Evolutionary conservation across 2,888 invertebrate genomes (phyloP).

Genomic region (Mesodorylaimus sp.): DNA sequence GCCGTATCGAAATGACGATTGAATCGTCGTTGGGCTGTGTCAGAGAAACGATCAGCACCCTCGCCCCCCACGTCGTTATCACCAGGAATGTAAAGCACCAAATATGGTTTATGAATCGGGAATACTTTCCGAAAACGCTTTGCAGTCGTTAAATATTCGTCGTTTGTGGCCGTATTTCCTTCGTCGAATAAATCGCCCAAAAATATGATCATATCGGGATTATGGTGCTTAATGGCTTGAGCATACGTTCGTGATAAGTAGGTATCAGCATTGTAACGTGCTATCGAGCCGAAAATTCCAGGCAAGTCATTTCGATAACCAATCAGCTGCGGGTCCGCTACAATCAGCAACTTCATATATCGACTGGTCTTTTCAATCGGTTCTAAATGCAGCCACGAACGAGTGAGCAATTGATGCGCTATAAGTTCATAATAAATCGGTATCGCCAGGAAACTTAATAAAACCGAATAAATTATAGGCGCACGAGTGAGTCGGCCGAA

Average conservation of each 20-base stretch:
- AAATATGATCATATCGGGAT: slow-evolving; percentile 68
- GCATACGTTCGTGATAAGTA: slow-evolving; percentile 58
- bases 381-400: neutral
- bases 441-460: too few relatives aligned
- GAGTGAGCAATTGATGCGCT: neutral
- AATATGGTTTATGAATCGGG: slow-evolving; percentile 1
- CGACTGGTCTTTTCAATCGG: neutral
- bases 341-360: slow-evolving; percentile 24
- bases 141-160: slow-evolving; percentile 54
- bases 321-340: slow-evolving; percentile 76
- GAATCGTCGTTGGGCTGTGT: slow-evolving; percentile 46
- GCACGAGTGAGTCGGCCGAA: too few relatives aligned
- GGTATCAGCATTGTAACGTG: too few relatives aligned
- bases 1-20: too few relatives aligned
- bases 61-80: slow-evolving; percentile 97
- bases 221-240: slow-evolving; percentile 47
- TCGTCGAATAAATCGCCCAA: slow-evolving; percentile 89
- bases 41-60: slow-evolving; percentile 47
- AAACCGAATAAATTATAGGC: too few relatives aligned
- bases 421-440: neutral
- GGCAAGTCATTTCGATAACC: slow-evolving; percentile 55
- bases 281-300: slow-evolving; percentile 15
- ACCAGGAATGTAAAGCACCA: slow-evolving; percentile 59
- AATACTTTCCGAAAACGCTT: slow-evolving; percentile 53
- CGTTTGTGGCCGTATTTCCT: slow-evolving; percentile 54